A percentile compares a stretch with the other conserved stretches of the same genome.
These are phyloP conservation scores for Sinonovacula constricta DNA, from an alignment of 1,140 invertebrate genomes.

Conservation along the genomic window DNA sequence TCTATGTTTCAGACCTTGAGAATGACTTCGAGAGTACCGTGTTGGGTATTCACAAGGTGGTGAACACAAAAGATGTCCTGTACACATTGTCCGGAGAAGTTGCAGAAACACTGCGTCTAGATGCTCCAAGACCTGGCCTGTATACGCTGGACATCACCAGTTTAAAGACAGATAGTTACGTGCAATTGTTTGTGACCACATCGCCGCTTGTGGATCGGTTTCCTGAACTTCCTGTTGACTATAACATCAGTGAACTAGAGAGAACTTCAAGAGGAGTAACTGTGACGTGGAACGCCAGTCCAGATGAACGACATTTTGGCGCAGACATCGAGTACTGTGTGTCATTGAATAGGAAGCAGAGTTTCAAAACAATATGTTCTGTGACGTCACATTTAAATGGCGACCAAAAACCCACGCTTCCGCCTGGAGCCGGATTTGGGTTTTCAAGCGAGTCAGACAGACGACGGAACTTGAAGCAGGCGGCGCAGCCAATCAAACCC, in stretches of 20 bases:
- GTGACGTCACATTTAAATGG: conserved; percentile 60
- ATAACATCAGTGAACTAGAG: conserved; percentile 20
- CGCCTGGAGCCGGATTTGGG: conserved; percentile 64
- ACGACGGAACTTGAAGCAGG: conserved; percentile 41
- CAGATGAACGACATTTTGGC: conserved; percentile 45
- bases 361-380: conserved; percentile 70
- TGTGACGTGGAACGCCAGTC: conserved; percentile 36
- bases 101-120: conserved; percentile 41
- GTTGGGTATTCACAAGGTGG: conserved; percentile 33
- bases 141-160: conserved; percentile 45
- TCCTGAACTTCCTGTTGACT: conserved; percentile 34
- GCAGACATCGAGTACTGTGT: conserved; percentile 73
- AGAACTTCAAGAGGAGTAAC: conserved; percentile 30
- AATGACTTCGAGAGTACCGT: conserved; percentile 41
- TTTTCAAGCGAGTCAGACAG: conserved; percentile 65
- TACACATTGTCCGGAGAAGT: conserved; percentile 37
- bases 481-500: conserved; percentile 55
- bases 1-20: conserved; percentile 46
- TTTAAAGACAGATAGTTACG: conserved; percentile 38
- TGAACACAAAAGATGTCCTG: conserved; percentile 38
- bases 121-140: conserved; percentile 18
- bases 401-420: conserved; percentile 59
- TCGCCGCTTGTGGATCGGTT: conserved; percentile 31
- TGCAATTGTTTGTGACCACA: conserved; percentile 31
- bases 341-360: conserved; percentile 60